A percentile compares a stretch with the other conserved stretches of the same genome.
Evolutionary conservation across 2,888 invertebrate genomes (phyloP).

Genomic region (Hoplodrina blanda): DNA sequence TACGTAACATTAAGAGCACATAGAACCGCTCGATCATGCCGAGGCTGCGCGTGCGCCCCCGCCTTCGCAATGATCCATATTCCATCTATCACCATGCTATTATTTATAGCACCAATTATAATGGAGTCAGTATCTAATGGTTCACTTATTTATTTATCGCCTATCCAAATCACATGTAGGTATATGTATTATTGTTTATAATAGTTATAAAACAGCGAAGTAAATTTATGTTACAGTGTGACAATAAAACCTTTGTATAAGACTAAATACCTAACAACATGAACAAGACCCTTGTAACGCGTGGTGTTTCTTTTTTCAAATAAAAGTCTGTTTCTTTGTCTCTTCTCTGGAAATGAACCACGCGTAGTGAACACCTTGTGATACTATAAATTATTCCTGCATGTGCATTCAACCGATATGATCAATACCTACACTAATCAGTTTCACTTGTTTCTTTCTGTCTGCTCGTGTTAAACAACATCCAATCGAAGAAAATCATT

Average conservation of each 20-base stretch:
- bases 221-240: slow-evolving; percentile 27
- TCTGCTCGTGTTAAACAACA: slow-evolving; percentile 39
- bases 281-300: not conserved
- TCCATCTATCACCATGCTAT: slow-evolving; percentile 75
- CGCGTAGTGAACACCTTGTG: slow-evolving; percentile 47
- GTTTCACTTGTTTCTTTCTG: slow-evolving; percentile 33
- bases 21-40: slow-evolving; percentile 68
- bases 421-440: slow-evolving; percentile 55
- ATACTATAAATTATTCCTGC: slow-evolving; percentile 55
- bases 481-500: slow-evolving; percentile 36
- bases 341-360: slow-evolving; percentile 24
- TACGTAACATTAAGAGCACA: slow-evolving; percentile 48
- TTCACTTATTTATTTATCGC: slow-evolving; percentile 62
- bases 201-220: slow-evolving; percentile 33
- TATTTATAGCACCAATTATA: slow-evolving; percentile 77
- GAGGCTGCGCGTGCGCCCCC: slow-evolving; percentile 69
- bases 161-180: slow-evolving; percentile 33
- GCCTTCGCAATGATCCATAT: slow-evolving; percentile 74
- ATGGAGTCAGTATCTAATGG: slow-evolving; percentile 62
- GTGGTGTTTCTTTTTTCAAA: slow-evolving; percentile 14
- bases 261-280: slow-evolving; percentile 2
- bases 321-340: slow-evolving; percentile 46
- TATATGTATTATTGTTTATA: slow-evolving; percentile 40
- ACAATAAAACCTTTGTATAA: slow-evolving; percentile 41
- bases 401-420: slow-evolving; percentile 48